Base-by-base conservation (phyloP, 1,140 invertebrate genomes). In the Helicoverpa armigera region DNA sequence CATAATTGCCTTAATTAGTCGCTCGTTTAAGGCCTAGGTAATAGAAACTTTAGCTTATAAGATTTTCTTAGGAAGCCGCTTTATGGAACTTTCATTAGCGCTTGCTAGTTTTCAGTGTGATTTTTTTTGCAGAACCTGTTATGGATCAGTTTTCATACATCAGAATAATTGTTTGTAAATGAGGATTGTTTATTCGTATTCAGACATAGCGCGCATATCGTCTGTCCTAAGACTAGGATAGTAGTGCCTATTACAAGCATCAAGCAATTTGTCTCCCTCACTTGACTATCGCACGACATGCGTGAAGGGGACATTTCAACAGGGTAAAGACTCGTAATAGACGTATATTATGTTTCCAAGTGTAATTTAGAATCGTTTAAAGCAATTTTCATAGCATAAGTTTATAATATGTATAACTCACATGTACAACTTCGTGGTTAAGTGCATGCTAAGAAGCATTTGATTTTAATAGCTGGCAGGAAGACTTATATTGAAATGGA, bases 331-430 rank as follows among this genome's bases (percentile, higher is more conserved):
- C 18, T 48, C n/a, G 65, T 69, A 69, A 69, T 51, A 51, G 43
- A 51, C 43, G 65, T 51, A 51, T 51, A 69, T 69, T 69, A 69
- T 43, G 65, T 65, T 65, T 73, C 70, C 29, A 72, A 78, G 31
- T 54, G 35, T 63, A 69, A 69, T 69, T 69, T 69, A 18, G 18
- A 69, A 69, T n/a, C 65, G 65, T 69, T 69, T 69, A 69, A 18
- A 69, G 65, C 51, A 50, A 69, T 69, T 69, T 51, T 51, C 65
- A 31, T 51, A 51, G 48, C 48, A 12, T 23, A 51, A 50, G 48
- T 50, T 29, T 23, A 50, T 69, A 51, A 51, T 69, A 69, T 48
- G 18, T 50, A 43, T 13, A 14, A 50, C 14, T 50, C 3, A 61
- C 12, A 9, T 23, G 5, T 18, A 51, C 65, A 51, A 69, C 43